Base-by-base conservation (phyloP, 2,888 invertebrate species). In the Aleiodes leptofemur region DNA sequence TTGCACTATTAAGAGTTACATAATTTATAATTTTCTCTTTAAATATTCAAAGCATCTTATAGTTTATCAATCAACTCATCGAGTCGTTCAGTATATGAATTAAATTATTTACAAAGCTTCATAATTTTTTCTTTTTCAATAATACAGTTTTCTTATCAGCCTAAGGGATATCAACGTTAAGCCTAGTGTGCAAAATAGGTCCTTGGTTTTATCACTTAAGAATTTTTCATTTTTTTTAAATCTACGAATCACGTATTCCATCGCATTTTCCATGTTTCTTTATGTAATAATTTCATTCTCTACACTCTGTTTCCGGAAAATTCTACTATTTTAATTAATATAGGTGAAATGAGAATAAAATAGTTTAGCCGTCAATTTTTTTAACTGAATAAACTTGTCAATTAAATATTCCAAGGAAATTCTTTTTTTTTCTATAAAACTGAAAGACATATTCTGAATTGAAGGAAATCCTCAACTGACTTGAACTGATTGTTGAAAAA, bases 181-280 rank as follows among this genome's bases (percentile, higher is more conserved):
- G 31, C 43, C 59, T 69, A 72, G 43, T 61, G 76, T 66, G 76
- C 64, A 76, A 76, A 68, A 71, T 69, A 69, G 51, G 69, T 69
- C 72, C 43, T 76, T 51, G 53, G n/a, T 59, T 70, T 56, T 72
- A 68, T 72, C 69, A 71, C 69, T 51, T 75, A 69, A 13, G 53
- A 76, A 72, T 69, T 61, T 13, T 56, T 16, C 38, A 56, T 73
- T 59, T 53, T 61, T 29, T 43, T n/a, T 14, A 5, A 53, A 53
- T 43, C 7, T 43, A 8, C 11, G 16, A 64, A 16, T 16, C 3
- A 51, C 61, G 69, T 69, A 69, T 51, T 51, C 57, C 53, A 69
- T 29, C 48, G 59, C 38, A 59, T 48, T 68, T 29, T 69, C 43
- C 51, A 14, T 34, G 51, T n/a, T 34, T 55, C 43, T 53, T 66